Base-by-base conservation (phyloP, 2,797 vertebrate species). In the Siniperca obscura region DNA sequence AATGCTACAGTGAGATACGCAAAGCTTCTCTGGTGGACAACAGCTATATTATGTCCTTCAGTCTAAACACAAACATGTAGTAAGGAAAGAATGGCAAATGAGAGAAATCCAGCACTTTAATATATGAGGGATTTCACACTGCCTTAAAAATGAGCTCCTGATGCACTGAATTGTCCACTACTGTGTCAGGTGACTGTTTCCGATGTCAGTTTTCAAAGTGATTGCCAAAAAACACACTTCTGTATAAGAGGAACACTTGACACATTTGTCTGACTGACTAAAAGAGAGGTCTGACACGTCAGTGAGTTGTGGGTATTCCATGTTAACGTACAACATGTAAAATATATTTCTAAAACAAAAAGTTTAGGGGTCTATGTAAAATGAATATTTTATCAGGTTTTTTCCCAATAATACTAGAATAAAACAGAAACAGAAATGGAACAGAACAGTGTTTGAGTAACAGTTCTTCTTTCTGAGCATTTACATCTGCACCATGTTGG, bases 401-500 rank as follows among this genome's bases (percentile, higher is more conserved):
- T 27, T 4, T 25, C 27, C 7, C 19, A 65, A 7, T 2, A 38
- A 38, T 40, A 30, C 1, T 40, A 1, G 16, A 42, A 4, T 60
- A 0, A 50, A 78, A 36, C 13, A 38, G 8, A 73, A 62, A 62
- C 11, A 50, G 40, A 1, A 52, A 48, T 40, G 25, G 6, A 53
- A 19, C 9, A 30, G 9, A 79, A 12, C 1, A 17, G 17, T 44
- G 30, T 74, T 74, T 10, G 21, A 19, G 17, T 40, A 19, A 21
- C 40, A 4, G 40, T 2, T 60, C 19, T 19, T 30, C 25, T 61
- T 44, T 40, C 34, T 4, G 11, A 66, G 30, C 38, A 44, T 74
- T 64, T 73, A 19, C 42, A 74, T 48, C 22, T 53, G 52, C 42
- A 70, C 5, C 17, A n/a, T 55, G 55, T 67, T 70, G 16, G 21